phyloP scores from a whole-genome alignment of 2,888 invertebrate genomes.

The Napeogenes sylphis region DNA sequence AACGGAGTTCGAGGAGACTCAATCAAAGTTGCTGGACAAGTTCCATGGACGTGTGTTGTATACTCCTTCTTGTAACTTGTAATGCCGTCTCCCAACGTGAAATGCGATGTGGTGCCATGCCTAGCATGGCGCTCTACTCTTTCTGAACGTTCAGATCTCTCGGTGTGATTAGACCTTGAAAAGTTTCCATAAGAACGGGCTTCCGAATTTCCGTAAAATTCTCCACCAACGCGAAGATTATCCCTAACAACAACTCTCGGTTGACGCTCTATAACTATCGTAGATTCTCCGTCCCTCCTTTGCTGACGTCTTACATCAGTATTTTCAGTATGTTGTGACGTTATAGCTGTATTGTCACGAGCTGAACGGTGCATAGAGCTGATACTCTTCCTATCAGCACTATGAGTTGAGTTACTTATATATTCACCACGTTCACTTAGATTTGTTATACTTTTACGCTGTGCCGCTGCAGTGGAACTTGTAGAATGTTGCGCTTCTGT shows the following conservation, averaged over 20 bases:
- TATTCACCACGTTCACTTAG: constrained; percentile 85
- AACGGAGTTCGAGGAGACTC: constrained; percentile 86
- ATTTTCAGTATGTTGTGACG: constrained; percentile 73
- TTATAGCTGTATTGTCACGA: constrained; percentile 71
- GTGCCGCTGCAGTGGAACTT: constrained; percentile 85
- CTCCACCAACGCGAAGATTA: constrained; percentile 84
- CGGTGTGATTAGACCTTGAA: constrained; percentile 69
- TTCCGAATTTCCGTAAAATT: constrained; percentile 85
- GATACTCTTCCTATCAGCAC: constrained; percentile 85
- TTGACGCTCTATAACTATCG: constrained; percentile 77
- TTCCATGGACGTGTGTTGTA: constrained; percentile 82
- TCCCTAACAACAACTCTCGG: constrained; percentile 80
- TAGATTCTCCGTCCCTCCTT: constrained; percentile 76
- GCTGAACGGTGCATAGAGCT: constrained; percentile 87
- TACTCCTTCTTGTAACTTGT: constrained; percentile 88
- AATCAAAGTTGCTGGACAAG: constrained; percentile 88
- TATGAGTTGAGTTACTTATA: constrained; percentile 81
- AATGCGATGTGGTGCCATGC: constrained; percentile 84
- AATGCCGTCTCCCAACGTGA: constrained; percentile 83
- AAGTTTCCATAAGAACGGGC: constrained; percentile 84
- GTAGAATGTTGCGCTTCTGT: constrained; percentile 86
- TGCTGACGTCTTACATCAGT: constrained; percentile 56
- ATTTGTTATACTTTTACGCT: constrained; percentile 88
- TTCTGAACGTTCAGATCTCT: constrained; percentile 69
- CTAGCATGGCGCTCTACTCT: constrained; percentile 79